Percentiles rank a stretch among this genome's conserved stretches.
phyloP scores from a whole-genome alignment of 2,888 invertebrate genomes.

The Diploptera punctata region DNA sequence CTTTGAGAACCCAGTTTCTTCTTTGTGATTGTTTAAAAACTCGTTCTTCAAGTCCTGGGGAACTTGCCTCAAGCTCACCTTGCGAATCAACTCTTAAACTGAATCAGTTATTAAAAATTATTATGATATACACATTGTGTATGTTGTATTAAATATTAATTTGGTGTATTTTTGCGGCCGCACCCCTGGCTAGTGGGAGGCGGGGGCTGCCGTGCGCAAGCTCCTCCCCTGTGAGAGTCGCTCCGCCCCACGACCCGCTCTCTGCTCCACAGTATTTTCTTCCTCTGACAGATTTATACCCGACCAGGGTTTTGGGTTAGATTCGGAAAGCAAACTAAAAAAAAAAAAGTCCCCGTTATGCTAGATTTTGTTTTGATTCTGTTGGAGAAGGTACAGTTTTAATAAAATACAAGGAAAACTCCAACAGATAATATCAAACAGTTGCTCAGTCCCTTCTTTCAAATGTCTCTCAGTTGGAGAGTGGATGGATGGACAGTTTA shows the following conservation, averaged over 20 bases:
- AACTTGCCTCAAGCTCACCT: too few species aligned
- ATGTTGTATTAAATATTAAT: too few species aligned
- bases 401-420: too few species aligned
- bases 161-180: too few species aligned
- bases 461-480: not conserved
- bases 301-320: conserved; percentile 33
- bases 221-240: not conserved
- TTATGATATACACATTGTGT: too few species aligned
- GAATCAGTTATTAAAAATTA: too few species aligned
- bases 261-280: conserved; percentile 22
- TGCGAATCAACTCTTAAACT: too few species aligned
- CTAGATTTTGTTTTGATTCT: conserved; percentile 28
- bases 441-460: too few species aligned
- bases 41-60: too few species aligned
- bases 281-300: conserved; percentile 31
- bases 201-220: not conserved
- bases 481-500: not conserved
- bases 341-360: not conserved
- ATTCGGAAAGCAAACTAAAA: conserved; percentile 19
- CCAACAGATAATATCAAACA: too few species aligned
- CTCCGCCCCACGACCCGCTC: conserved; percentile 4
- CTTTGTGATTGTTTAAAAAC: too few species aligned
- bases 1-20: too few species aligned
- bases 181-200: not conserved
- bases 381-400: not conserved